Base-by-base conservation (phyloP, 2,888 invertebrate species). In the Drosophila histrio region DNA sequence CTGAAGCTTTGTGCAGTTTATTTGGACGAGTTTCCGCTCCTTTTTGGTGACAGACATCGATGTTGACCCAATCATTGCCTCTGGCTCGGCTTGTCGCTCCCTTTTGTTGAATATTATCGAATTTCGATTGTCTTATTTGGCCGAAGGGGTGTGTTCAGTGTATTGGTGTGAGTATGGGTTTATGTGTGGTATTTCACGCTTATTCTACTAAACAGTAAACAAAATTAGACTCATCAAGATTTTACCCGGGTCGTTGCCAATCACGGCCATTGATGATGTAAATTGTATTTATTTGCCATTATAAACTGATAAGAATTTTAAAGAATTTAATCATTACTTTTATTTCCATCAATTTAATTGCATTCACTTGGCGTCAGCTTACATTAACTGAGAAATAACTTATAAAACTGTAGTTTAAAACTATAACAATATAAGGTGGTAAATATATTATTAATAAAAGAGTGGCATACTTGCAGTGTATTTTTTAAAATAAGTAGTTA, bases 91-190 rank as follows among this genome's bases (percentile, higher is more conserved):
- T 62, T 53, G 52, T 59, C 44, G 54, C 59, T 65, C 46, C 54
- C 44, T 43, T 67, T 62, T 60, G 52, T 62, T 59, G 56, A 58
- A 72, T 81, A 65, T 81, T 82, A 88, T 89, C 76, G 87, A 89
- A 79, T 89, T 83, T 89, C 87, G 81, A 87, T 87, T 89, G 88
- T 83, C 74, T 86, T 88, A 58, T 61, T 57, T 62, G 68, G 34
- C 67, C 62, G 44, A 17, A 43, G 41, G 77, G 47, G 57, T 24
- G 56, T 50, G 34, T 32, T 11, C 11, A 8, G 11, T 46, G 19
- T 44, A 2, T 17, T 1, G 15, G 13, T 30, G 21, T 22, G 32
- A 2, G 8, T 11, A 17, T 17, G n/a, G 2, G 15, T 17, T 11
- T 32, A 22, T 46, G 56, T 72, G 54, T 50, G 53, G 46, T 38